Conservation (phyloP, 2,797 vertebrate species). For the Diplodus sargus region DNA sequence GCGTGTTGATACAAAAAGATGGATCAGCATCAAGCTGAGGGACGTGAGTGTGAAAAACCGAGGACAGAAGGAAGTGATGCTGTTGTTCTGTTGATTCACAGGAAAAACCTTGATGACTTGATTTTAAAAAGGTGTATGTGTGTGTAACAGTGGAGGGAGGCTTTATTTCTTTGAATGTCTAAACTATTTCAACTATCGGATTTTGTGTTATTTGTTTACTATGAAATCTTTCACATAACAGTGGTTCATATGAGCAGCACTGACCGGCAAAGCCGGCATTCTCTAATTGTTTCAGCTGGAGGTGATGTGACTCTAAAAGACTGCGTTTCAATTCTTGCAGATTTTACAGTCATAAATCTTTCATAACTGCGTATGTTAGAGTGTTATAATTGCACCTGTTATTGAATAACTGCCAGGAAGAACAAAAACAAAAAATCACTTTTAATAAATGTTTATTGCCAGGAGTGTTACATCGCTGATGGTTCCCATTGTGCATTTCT, state of each 20-base stretch:
- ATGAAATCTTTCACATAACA: background rate
- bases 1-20: background rate
- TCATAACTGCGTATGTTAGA: background rate
- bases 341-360: background rate
- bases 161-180: background rate
- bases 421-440: background rate
- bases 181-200: background rate
- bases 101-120: background rate
- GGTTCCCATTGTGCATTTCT: background rate
- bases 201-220: too few species aligned
- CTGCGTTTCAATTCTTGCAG: background rate
- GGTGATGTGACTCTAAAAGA: background rate
- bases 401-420: background rate
- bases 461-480: background rate
- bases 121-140: background rate
- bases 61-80: background rate
- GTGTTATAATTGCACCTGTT: background rate
- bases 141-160: background rate
- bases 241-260: background rate
- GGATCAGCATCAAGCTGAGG: background rate
- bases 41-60: background rate
- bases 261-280: background rate
- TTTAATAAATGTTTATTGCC: constrained; percentile 39
- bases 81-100: background rate
- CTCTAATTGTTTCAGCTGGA: background rate